These are phyloP conservation scores for Orussus abietinus DNA, from an alignment of 1,140 invertebrate species.

Conservation along the genomic window DNA sequence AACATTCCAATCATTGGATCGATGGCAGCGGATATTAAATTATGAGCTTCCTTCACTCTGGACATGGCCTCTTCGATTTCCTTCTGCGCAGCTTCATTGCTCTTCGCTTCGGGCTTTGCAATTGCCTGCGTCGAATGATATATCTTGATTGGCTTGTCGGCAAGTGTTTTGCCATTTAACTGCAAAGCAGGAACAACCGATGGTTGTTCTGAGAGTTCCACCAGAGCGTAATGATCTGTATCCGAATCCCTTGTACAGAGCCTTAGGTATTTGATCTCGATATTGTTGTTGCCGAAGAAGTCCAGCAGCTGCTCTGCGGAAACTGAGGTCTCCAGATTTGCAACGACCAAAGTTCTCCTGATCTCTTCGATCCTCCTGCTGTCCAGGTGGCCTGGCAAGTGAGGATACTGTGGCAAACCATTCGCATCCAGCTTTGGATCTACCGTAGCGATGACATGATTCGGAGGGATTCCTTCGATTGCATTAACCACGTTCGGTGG, in stretches of 20 bases:
- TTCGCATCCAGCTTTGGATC: slow-evolving; percentile 85
- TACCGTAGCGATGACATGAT: slow-evolving; percentile 79
- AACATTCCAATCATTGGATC: slow-evolving; percentile 83
- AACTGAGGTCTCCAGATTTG: slow-evolving; percentile 65
- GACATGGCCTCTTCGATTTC: slow-evolving; percentile 98
- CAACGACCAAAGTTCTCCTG: slow-evolving; percentile 79
- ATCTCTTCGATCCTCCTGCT: slow-evolving; percentile 94
- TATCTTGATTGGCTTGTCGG: slow-evolving; percentile 59
- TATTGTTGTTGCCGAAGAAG: slow-evolving; percentile 75
- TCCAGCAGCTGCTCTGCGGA: slow-evolving; percentile 77
- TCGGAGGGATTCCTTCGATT: slow-evolving; percentile 77
- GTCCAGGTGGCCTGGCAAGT: slow-evolving; percentile 86
- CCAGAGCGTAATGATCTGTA: slow-evolving; percentile 72
- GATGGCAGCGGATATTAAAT: slow-evolving; percentile 87
- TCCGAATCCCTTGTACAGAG: slow-evolving; percentile 83
- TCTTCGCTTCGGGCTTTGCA: slow-evolving; percentile 88
- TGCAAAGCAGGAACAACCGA: slow-evolving; percentile 84
- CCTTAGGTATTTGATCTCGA: slow-evolving; percentile 94
- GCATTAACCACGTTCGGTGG: slow-evolving; percentile 87
- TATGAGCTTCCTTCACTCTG: slow-evolving; percentile 91
- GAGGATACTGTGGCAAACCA: slow-evolving; percentile 87
- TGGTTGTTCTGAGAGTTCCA: slow-evolving; percentile 92
- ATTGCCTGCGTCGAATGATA: slow-evolving; percentile 89
- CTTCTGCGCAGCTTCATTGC: slow-evolving; percentile 88
- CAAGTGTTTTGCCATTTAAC: slow-evolving; percentile 67